Conservation (phyloP, 2,797 vertebrate genomes). For the Coccyzus lansbergi region DNA sequence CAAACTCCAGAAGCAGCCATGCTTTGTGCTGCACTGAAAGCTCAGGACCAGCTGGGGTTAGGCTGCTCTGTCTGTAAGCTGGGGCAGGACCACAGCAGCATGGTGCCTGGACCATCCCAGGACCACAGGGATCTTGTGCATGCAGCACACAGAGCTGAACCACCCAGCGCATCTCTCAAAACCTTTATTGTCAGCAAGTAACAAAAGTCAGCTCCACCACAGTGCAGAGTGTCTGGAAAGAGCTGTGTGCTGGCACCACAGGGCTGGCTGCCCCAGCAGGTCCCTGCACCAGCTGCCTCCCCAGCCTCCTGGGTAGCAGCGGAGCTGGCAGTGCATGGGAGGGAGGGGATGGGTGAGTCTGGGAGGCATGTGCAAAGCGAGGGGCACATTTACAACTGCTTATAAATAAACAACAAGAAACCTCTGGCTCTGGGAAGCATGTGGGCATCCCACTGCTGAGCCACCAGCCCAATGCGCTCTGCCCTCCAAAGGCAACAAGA, state of each 20-base stretch:
- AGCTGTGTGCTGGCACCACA: not conserved
- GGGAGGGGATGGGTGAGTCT: not conserved
- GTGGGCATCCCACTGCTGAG: rapidly evolving
- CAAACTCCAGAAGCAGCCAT: rapidly evolving
- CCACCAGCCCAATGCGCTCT: not conserved
- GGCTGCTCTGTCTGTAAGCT: no score
- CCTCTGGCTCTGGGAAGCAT: not conserved
- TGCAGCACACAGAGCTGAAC: not conserved
- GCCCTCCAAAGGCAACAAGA: not conserved
- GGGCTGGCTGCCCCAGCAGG: rapidly evolving
- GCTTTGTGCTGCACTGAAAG: not conserved
- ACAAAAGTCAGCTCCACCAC: not conserved
- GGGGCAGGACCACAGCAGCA: not conserved
- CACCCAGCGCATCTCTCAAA: constrained; percentile 37
- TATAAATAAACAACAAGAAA: constrained; percentile 63
- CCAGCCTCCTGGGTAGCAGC: not conserved
- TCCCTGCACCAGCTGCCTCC: not conserved
- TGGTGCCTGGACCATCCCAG: not conserved
- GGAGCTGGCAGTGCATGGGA: not conserved
- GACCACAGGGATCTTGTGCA: rapidly evolving
- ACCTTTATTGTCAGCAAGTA: constrained; percentile 69
- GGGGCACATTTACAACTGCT: constrained; percentile 50
- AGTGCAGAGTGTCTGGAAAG: not conserved
- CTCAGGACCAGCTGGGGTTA: not conserved
- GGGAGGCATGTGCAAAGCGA: not conserved